Evolutionary conservation across 1,140 invertebrate species (phyloP).

Genomic region (Himalopsyche phryganea): DNA sequence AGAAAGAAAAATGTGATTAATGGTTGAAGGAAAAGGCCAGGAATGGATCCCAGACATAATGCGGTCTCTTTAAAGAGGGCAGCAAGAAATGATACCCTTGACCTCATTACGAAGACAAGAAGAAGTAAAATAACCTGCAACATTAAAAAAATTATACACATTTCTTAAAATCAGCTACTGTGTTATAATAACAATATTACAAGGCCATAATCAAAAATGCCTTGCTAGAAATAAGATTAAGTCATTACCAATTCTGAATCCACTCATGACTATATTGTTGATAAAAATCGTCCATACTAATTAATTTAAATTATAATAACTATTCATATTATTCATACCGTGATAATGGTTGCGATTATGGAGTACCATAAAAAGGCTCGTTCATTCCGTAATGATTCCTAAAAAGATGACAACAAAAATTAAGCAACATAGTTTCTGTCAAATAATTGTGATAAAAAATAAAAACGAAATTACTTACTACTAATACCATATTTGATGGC

Average conservation of each 20-base stretch:
- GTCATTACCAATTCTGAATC: background rate
- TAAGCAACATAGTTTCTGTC: background rate
- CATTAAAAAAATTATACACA: constrained; percentile 23
- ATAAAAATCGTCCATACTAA: too few species aligned
- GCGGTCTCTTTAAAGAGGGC: constrained; percentile 85
- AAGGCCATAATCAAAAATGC: too few species aligned
- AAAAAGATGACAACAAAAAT: constrained; percentile 44
- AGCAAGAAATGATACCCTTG: constrained; percentile 74
- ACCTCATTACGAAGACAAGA: constrained; percentile 74
- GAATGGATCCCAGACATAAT: constrained; percentile 76
- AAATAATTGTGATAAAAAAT: background rate
- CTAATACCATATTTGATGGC: constrained; percentile 45
- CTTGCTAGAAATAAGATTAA: background rate
- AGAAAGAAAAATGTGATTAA: constrained; percentile 79
- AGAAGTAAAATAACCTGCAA: constrained; percentile 76
- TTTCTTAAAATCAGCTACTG: too few species aligned
- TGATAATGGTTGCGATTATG: constrained; percentile 83
- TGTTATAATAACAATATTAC: too few species aligned
- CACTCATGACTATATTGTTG: too few species aligned
- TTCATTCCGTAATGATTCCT: constrained; percentile 83
- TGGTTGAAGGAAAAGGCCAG: constrained; percentile 83
- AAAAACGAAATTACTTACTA: constrained; percentile 20
- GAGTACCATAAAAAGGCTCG: constrained; percentile 78
- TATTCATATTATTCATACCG: constrained; percentile 56
- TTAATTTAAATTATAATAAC: background rate